Evolutionary conservation across 2,113 vertebrate species (phyloP).

Genomic region (Ptyas mucosa): DNA sequence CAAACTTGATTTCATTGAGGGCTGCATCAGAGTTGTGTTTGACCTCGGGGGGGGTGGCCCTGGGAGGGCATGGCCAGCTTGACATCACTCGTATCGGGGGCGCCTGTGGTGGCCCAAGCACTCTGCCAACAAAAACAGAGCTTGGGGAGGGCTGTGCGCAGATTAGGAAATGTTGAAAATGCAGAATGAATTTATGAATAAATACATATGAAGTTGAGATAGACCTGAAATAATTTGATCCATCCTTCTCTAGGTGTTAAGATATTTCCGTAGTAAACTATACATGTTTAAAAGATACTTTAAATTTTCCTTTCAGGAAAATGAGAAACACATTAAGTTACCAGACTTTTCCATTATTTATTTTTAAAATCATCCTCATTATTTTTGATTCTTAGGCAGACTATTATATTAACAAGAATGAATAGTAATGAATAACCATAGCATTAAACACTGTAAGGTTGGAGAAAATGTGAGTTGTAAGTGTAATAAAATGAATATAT

Average conservation of each 20-base stretch:
- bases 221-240: background rate
- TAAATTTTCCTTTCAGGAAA: background rate
- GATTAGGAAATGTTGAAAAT: background rate
- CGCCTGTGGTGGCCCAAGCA: too few relatives aligned
- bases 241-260: background rate
- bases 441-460: background rate
- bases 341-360: background rate
- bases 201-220: background rate
- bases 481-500: background rate
- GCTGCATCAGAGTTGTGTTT: too few relatives aligned
- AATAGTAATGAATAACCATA: conserved; percentile 1
- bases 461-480: background rate
- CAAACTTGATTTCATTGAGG: too few relatives aligned
- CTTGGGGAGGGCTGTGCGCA: too few relatives aligned
- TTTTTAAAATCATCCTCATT: background rate
- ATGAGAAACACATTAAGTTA: background rate
- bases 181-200: background rate
- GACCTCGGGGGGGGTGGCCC: too few relatives aligned
- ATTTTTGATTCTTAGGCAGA: background rate
- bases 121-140: too few relatives aligned
- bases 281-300: background rate
- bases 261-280: background rate
- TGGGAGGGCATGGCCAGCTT: too few relatives aligned
- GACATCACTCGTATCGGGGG: too few relatives aligned
- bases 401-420: conserved; percentile 18